A percentile compares a stretch with the other conserved stretches of the same genome.
Evolutionary conservation across 37 sponge, comb jelly and placozoan genomes (phyloP).

Genomic region (Oopsacas minuta): DNA sequence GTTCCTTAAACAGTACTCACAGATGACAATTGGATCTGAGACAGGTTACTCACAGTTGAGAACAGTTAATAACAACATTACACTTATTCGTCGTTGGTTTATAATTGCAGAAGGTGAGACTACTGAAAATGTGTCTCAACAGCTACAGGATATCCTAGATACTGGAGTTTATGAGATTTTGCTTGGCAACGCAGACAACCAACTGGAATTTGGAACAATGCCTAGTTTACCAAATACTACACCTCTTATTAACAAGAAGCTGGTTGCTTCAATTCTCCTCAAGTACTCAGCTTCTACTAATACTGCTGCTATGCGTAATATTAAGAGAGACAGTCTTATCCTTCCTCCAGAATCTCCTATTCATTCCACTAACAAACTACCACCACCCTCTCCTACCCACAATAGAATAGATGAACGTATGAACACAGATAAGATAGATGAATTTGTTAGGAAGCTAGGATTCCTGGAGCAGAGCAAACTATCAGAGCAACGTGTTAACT

Average conservation of each 20-base stretch:
- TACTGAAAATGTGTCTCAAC: constrained; percentile 47
- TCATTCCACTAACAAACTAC: not conserved
- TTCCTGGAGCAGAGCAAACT: constrained; percentile 50
- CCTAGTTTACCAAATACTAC: not conserved
- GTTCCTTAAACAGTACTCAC: not conserved
- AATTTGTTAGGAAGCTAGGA: constrained; percentile 77
- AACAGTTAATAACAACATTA: constrained; percentile 47
- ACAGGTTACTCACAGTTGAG: constrained; percentile 34
- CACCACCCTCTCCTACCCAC: not conserved
- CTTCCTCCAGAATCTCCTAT: not conserved
- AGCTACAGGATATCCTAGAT: constrained; percentile 40
- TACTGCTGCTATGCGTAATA: not conserved
- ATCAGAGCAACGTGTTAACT: not conserved
- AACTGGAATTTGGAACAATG: constrained; percentile 38
- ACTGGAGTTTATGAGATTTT: constrained; percentile 50
- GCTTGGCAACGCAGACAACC: not conserved
- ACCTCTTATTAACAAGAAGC: not conserved
- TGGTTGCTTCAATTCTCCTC: not conserved
- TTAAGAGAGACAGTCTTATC: not conserved
- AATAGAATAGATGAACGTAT: not conserved
- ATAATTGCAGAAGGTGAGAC: constrained; percentile 55
- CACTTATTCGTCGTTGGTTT: constrained; percentile 34
- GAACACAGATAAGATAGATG: constrained; percentile 36
- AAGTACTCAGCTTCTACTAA: not conserved
- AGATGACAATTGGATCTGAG: not conserved